These are phyloP conservation scores for Mohoua ochrocephala DNA, from an alignment of 2,113 vertebrate genomes.

Conservation along the genomic window DNA sequence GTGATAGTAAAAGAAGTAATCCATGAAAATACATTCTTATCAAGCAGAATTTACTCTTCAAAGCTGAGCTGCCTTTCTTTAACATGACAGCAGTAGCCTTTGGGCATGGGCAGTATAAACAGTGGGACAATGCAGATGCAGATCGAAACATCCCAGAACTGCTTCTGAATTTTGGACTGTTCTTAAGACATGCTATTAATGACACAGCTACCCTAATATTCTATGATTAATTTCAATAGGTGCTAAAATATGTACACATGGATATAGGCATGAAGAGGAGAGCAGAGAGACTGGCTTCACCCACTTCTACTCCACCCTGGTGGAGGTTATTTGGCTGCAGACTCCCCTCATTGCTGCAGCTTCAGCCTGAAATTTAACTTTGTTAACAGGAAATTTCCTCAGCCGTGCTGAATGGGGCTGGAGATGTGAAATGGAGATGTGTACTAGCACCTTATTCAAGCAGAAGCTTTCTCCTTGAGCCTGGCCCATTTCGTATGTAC, in stretches of 20 bases:
- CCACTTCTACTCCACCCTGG: accelerated
- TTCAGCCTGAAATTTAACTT: neutral
- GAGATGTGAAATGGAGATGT: neutral
- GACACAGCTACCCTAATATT: neutral
- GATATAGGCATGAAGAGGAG: accelerated
- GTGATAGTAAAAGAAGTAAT: neutral
- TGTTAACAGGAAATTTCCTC: neutral
- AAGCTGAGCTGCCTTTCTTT: neutral
- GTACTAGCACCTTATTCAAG: neutral
- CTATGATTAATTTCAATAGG: neutral
- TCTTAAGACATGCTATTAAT: neutral
- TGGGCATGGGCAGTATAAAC: neutral
- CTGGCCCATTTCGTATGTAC: neutral
- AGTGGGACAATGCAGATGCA: neutral
- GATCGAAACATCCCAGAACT: neutral
- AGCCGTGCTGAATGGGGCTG: neutral
- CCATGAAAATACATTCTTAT: neutral
- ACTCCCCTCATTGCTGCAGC: neutral
- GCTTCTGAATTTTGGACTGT: neutral
- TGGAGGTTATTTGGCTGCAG: neutral
- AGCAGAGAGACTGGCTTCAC: neutral
- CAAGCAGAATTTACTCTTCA: neutral
- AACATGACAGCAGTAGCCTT: neutral
- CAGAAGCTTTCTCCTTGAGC: neutral
- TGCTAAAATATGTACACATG: neutral